These are phyloP conservation scores for Elgonia sp. DNA, from an alignment of 2,888 invertebrate species.

Conservation along the genomic window DNA sequence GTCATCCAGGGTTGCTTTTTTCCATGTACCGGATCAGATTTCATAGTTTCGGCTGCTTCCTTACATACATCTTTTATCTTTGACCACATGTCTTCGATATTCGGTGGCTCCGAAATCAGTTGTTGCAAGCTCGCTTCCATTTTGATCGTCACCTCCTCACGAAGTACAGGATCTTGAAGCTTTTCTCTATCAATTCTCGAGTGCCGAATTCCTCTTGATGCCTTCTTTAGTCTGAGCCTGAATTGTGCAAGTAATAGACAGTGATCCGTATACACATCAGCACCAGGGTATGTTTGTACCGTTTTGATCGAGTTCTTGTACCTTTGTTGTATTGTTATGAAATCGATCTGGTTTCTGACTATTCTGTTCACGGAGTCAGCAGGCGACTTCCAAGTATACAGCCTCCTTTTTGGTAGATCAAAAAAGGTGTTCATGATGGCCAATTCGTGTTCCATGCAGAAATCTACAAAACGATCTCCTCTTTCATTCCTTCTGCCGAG, in stretches of 20 bases:
- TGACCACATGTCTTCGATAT: background rate
- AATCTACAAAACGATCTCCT: too few relatives aligned
- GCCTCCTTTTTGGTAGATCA: constrained; percentile 1
- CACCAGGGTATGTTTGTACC: constrained; percentile 2
- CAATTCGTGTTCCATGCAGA: too few relatives aligned
- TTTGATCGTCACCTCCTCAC: background rate
- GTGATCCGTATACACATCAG: background rate
- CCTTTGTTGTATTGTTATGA: background rate
- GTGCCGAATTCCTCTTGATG: background rate
- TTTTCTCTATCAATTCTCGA: background rate
- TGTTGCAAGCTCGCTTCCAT: too few relatives aligned
- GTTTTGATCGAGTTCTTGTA: constrained; percentile 4
- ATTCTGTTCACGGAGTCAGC: background rate
- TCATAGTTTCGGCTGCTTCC: too few relatives aligned
- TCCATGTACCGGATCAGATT: background rate
- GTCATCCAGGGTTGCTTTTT: background rate
- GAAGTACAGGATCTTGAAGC: background rate
- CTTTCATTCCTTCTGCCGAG: too few relatives aligned
- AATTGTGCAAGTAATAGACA: constrained; percentile 5
- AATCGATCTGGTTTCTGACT: constrained; percentile 5
- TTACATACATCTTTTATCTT: background rate
- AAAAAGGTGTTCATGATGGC: constrained; percentile 4
- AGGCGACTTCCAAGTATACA: background rate
- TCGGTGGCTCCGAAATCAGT: too few relatives aligned
- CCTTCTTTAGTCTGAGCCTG: background rate